Conservation (phyloP, 2,888 invertebrate species). For the Dryomyza anilis region DNA sequence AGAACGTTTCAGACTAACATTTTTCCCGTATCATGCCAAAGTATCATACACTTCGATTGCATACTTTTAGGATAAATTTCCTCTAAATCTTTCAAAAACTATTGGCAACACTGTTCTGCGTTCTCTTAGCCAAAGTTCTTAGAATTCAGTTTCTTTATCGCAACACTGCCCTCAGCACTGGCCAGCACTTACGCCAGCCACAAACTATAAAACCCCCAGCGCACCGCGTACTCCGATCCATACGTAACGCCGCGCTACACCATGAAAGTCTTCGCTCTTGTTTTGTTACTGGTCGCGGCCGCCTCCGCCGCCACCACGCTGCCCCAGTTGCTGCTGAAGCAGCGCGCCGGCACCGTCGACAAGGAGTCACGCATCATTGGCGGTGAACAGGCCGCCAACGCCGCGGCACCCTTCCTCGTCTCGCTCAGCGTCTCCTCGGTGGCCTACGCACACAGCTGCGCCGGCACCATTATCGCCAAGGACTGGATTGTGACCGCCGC, state of each 20-base stretch:
- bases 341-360: conserved; percentile 20
- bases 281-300: conserved; percentile 29
- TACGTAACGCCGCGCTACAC: background rate
- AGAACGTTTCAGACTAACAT: too few relatives aligned
- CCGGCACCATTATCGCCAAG: conserved; percentile 59
- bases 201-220: conserved; percentile 2
- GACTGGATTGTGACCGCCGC: conserved; percentile 60
- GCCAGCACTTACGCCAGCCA: too few relatives aligned
- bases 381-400: conserved; percentile 36
- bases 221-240: background rate
- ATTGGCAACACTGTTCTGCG: background rate
- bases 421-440: conserved; percentile 44
- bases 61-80: too few relatives aligned
- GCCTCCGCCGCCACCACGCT: conserved; percentile 34
- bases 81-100: too few relatives aligned
- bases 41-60: too few relatives aligned
- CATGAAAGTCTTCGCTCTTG: background rate
- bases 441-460: conserved; percentile 58
- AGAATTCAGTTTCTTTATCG: background rate
- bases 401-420: conserved; percentile 46
- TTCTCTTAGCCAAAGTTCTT: background rate
- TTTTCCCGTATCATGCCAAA: too few relatives aligned
- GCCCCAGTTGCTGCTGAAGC: conserved; percentile 28
- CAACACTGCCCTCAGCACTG: background rate
- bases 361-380: conserved; percentile 43